Evolutionary conservation across 2,113 vertebrate genomes (phyloP), one percentile per base, ranked within the genome.

Genomic region (Catharus fuscescens): DNA sequence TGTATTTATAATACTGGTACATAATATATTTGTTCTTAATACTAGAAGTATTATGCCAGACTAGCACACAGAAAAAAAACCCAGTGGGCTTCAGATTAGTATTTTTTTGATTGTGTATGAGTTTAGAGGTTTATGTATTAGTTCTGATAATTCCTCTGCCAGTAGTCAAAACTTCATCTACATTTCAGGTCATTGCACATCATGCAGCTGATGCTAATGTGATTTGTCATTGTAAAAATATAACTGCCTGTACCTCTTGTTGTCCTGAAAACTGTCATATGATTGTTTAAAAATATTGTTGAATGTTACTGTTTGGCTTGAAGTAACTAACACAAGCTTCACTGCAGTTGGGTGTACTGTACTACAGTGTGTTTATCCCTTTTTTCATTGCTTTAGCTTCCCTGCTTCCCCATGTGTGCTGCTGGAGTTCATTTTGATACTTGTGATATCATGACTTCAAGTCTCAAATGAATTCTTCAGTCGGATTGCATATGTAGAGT

Each of bases 191-290:
- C 15, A 80, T 92, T 89, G 70, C 95, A 60, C 69, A 74, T 94
- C 92, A 85, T 88, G 88, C 87, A 93, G 70, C 97, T 98, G 98
- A 97, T 94, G 96, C 94, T 98, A 83, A 87, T 91, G 86, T 66
- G 70, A 57, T 60, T 77, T 88, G 26, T 91, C 80, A 54, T 32
- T 69, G 76, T 70, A 36, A 94, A 81, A 88, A 38, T 78, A n/a
- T 79, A 82, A 74, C 61, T 96, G 86, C 62, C 44, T 92, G 86
- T 81, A 90, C 48, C 56, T 91, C 71, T 82, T 72, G 59, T 91
- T 93, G 80, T 81, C 93, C 59, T 91, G 71, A 86, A 82, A 87
- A 83, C 29, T 91, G 61, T 74, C 40, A 6, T 87, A 29, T 16
- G 44, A 89, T 28, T 80, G 62, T 92, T 86, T 36, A 54, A 65